Conservation (phyloP, 2,113 vertebrate genomes). For the Dunckerocampus dactyliophorus region DNA sequence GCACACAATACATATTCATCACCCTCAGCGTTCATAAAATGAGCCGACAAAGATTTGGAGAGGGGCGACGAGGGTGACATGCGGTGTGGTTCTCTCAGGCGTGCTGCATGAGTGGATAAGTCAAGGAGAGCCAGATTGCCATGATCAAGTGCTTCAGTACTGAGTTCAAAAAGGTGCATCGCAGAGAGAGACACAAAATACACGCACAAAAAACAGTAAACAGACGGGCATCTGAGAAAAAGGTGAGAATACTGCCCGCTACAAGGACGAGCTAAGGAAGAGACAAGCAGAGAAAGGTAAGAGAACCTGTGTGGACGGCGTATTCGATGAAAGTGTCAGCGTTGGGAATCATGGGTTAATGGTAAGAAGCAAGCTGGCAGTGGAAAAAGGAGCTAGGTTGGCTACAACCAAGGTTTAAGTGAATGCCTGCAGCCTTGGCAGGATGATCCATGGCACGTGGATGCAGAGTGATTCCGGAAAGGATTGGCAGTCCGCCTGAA, state of each 20-base stretch:
- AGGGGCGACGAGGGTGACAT: constrained; percentile 31
- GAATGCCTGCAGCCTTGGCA: constrained; percentile 60
- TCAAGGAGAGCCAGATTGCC: constrained; percentile 38
- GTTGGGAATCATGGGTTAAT: constrained; percentile 6
- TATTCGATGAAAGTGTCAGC: constrained; percentile 4
- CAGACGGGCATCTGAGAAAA: constrained; percentile 5
- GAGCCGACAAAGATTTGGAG: constrained; percentile 43
- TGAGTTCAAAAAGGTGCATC: constrained; percentile 49
- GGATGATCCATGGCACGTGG: constrained; percentile 47
- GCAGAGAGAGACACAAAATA: constrained; percentile 11
- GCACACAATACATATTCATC: constrained; percentile 54
- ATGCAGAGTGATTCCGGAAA: constrained; percentile 40
- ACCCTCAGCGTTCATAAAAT: constrained; percentile 35
- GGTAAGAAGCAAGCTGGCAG: constrained; percentile 27
- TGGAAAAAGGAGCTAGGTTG: constrained; percentile 19
- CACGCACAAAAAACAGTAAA: constrained; percentile 8
- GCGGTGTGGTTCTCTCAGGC: constrained; percentile 32
- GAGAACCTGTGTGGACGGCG: background rate
- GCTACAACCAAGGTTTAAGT: constrained; percentile 39
- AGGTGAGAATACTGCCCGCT: background rate
- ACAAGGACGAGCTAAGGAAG: constrained; percentile 5
- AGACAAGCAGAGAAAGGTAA: constrained; percentile 23
- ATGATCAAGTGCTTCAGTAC: constrained; percentile 41
- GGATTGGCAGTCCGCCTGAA: constrained; percentile 51
- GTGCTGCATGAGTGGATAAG: constrained; percentile 37